Evolutionary conservation across 2,113 vertebrate genomes (phyloP), one percentile per base, ranked within the genome.

Genomic region (Hippocampus comes): DNA sequence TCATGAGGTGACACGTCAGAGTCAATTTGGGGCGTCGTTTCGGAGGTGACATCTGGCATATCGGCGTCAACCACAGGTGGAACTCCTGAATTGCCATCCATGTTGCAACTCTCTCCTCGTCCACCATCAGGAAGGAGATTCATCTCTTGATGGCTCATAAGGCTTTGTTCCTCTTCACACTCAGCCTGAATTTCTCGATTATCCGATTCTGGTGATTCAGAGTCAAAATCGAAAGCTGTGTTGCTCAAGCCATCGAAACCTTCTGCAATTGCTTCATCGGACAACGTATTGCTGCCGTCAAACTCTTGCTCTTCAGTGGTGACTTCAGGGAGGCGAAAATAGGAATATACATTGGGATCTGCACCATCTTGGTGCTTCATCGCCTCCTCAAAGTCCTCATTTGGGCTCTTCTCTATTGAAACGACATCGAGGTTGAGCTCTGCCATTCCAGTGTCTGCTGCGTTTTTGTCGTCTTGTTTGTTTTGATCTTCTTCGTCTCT

Each of bases 301-400:
- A 11, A 21, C 23, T 23, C 21, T 43, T 25, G 57, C 8, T 71
- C 65, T 9, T 64, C 43, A 25, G 27, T 41, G n/a, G 68, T 64
- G 64, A 78, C 70, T 3, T 63, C 69, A 77, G 55, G 27, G 6
- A 67, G 6, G 3, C 1, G 2, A 42, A 21, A 9, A 21, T 34
- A 6, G 5, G 25, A 66, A 48, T 59, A 12, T 48, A 17, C 6
- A 57, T 30, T 65, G 9, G n/a, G 30, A 23, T 68, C 60, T 2
- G 3, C 30, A 42, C 4, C 9, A 10, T 77, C 70, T 74, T 46
- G 46, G n/a, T 11, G 61, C 9, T 14, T 17, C 43, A 17, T 30
- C 12, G 73, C 30, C n/a, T 69, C 38, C 60, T 72, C 63, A 72
- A 60, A 60, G 15, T 70, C 23, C 4, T 53, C 43, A 9, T 75